phyloP scores from a whole-genome alignment of 37 sponge, comb jelly and placozoan genomes.

The Ephydatia muelleri region DNA sequence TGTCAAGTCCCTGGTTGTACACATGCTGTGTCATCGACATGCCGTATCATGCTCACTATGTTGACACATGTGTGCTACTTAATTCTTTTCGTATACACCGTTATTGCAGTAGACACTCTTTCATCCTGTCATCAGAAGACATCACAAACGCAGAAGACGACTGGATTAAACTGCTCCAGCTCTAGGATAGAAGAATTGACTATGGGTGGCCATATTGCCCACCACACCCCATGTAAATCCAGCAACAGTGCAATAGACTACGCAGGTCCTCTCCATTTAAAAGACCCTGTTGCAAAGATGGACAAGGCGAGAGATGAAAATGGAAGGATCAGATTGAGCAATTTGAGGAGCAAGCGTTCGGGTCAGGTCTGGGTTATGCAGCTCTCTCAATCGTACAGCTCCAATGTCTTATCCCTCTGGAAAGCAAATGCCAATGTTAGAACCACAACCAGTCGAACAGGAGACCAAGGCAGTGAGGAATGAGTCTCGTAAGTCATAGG shows the following conservation, averaged over 20 bases:
- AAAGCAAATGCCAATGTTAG: background rate
- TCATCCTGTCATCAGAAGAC: background rate
- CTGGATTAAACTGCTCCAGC: constrained; percentile 3
- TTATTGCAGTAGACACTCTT: background rate
- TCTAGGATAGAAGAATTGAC: background rate
- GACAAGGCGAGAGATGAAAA: background rate
- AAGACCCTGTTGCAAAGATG: background rate
- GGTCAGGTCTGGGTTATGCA: background rate
- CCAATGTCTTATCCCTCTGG: background rate
- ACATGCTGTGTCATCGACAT: too few species aligned
- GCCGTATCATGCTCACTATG: too few species aligned
- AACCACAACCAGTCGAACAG: background rate
- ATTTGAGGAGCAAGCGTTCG: background rate
- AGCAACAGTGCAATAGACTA: constrained; percentile 4
- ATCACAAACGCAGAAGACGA: constrained; percentile 8
- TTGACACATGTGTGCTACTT: constrained; percentile 17
- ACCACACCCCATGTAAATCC: background rate
- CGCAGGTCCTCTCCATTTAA: constrained; percentile 8
- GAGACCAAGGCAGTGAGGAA: background rate
- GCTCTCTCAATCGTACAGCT: background rate
- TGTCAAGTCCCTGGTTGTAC: too few species aligned
- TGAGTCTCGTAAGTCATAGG: too few species aligned
- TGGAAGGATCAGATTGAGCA: background rate
- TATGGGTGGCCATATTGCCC: background rate
- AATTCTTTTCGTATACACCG: background rate